Percentiles rank a stretch among this genome's conserved stretches.
These are phyloP conservation scores for Halesus radiatus DNA, from an alignment of 1,140 invertebrate genomes.

Conservation along the genomic window DNA sequence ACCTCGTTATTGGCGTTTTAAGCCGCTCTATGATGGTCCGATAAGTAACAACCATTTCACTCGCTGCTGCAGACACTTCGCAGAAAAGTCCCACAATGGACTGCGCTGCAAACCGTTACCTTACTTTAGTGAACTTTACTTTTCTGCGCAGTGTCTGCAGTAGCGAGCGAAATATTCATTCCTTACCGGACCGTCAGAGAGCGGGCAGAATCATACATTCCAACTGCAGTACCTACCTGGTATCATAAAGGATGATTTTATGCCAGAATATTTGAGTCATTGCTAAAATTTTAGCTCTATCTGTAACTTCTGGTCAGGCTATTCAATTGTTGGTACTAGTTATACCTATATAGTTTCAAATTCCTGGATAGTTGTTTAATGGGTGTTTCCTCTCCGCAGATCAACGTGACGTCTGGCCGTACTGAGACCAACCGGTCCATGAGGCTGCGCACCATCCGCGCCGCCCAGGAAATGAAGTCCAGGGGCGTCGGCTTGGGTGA, in stretches of 20 bases:
- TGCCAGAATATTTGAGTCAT: background rate
- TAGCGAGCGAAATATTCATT: no score
- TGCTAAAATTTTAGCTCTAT: background rate
- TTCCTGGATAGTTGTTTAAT: background rate
- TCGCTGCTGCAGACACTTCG: no score
- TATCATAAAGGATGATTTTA: background rate
- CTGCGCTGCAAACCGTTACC: no score
- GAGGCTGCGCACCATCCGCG: slow-evolving; percentile 21
- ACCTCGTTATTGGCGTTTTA: background rate
- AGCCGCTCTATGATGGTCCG: no score
- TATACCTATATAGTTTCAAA: no score
- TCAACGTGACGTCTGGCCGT: slow-evolving; percentile 4
- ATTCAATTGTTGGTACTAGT: background rate
- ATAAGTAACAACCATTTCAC: no score
- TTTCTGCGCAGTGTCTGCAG: no score
- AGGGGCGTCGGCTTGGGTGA: slow-evolving; percentile 33
- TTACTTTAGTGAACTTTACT: no score
- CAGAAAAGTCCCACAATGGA: no score
- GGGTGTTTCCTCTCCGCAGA: slow-evolving; percentile 5
- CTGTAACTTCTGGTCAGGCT: background rate
- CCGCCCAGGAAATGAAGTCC: slow-evolving; percentile 30
- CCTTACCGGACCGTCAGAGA: no score
- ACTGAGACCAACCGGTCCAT: slow-evolving; percentile 34
- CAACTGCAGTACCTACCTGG: background rate
- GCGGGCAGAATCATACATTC: no score